A percentile compares a stretch with the other conserved stretches of the same genome.
Conservation (phyloP, 2,113 vertebrate species). For the Cyphotilapia sp. region DNA sequence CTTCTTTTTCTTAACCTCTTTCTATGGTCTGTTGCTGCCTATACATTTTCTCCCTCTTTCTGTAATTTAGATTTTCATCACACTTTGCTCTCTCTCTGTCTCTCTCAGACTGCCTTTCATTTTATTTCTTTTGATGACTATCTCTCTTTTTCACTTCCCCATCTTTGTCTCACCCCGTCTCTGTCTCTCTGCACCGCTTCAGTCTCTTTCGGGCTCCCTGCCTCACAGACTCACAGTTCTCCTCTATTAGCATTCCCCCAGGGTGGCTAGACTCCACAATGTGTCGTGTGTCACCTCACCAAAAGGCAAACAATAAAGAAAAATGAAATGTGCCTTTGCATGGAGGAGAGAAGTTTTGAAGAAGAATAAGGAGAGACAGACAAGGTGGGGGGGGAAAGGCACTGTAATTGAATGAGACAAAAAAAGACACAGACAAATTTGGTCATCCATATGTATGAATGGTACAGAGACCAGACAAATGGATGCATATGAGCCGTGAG, state of each 20-base stretch:
- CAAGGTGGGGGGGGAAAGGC: not conserved
- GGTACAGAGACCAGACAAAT: not conserved
- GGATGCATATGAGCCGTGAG: not conserved
- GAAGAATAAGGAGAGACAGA: not conserved
- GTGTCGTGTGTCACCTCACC: slow-evolving; percentile 44
- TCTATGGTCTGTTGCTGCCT: not conserved
- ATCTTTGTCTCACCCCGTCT: slow-evolving; percentile 6
- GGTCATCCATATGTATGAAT: slow-evolving; percentile 6
- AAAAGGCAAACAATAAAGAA: slow-evolving; percentile 46
- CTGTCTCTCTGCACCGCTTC: not conserved
- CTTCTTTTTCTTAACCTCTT: not conserved
- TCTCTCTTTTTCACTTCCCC: slow-evolving; percentile 28
- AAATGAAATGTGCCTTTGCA: not conserved
- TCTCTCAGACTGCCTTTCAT: slow-evolving; percentile 29
- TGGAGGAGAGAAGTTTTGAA: not conserved
- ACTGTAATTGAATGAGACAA: not conserved
- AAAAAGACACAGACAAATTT: slow-evolving; percentile 8
- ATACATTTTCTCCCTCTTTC: not conserved
- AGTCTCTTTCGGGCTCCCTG: not conserved
- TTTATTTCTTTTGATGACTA: slow-evolving; percentile 42
- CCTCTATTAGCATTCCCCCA: slow-evolving; percentile 49
- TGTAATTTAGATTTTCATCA: slow-evolving; percentile 40
- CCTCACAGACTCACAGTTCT: slow-evolving; percentile 5
- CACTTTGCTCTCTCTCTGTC: not conserved
- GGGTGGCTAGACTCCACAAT: slow-evolving; percentile 33